Base-by-base conservation (phyloP, 2,797 vertebrate genomes). In the Notamacropus eugenii region DNA sequence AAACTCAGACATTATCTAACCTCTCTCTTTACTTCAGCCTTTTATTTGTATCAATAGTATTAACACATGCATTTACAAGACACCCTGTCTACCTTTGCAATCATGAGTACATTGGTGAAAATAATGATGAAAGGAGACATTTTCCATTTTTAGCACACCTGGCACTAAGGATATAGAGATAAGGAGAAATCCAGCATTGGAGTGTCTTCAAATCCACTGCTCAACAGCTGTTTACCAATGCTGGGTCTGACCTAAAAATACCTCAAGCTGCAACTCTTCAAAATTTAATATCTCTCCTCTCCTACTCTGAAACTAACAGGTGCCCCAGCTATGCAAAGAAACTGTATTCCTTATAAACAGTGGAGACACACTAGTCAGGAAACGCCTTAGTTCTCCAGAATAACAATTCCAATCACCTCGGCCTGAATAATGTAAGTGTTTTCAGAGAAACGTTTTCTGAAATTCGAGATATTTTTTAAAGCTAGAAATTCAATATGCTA, bases 21-120 rank as follows among this genome's bases (percentile, higher is more conserved):
- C 90, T 92, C 46, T 92, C 58, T 40, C 93, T 96, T 94, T 50
- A 29, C 24, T 57, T 95, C 24, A 46, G 56, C 3, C 59, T 40
- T 93, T 93, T 19, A 22, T 90, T 91, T 91, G 92, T 55, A 87
- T 92, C 67, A 28, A 24, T 56, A 46, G 57, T 92, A 55, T 46
- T 0, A 95, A 55, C 13, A 24, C 27, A 90, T 54, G 11, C 54
- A 91, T 87, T 97, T 93, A 54, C 67, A 94, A 93, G 54, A 55
- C 29, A 13, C 9, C 54, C 59, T 87, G 14, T 91, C 92, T 96
- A 52, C 91, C 54, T 93, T 93, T 96, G 55, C 92, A 57, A 96
- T 92, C 96, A 28, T 31, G 34, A 16, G 90, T 9, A 62, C 29
- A 8, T 93, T 31, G 52, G 50, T 95, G 40, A 40, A 46, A 95